Evolutionary conservation across 2,113 vertebrate species (phyloP).

Genomic region (Gopherus evgoodei): DNA sequence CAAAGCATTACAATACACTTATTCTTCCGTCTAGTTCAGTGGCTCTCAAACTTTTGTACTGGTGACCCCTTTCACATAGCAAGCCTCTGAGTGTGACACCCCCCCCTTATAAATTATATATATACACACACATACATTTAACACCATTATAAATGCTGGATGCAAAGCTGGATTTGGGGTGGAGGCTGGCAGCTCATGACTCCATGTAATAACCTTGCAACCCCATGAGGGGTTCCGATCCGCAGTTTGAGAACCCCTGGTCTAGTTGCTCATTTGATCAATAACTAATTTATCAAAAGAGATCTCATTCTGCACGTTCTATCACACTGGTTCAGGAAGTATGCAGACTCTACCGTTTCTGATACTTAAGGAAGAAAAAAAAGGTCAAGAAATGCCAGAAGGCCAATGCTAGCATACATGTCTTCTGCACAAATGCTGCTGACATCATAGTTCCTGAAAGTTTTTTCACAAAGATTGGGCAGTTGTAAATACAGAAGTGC

Average conservation of each 20-base stretch:
- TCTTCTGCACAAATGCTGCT: neutral
- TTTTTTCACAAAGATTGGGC: neutral
- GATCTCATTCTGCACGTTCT: neutral
- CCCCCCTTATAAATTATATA: too few relatives aligned
- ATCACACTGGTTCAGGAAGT: neutral
- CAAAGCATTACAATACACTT: neutral
- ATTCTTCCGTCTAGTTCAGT: neutral
- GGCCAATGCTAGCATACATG: neutral
- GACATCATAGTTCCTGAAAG: neutral
- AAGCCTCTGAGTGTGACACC: too few relatives aligned
- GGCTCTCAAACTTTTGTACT: too few relatives aligned
- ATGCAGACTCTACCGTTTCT: neutral
- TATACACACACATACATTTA: too few relatives aligned
- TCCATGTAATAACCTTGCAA: too few relatives aligned
- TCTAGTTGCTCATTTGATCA: neutral
- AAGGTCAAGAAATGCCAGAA: neutral
- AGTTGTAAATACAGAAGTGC: neutral
- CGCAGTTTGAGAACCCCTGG: too few relatives aligned
- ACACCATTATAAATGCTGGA: too few relatives aligned
- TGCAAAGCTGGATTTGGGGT: too few relatives aligned
- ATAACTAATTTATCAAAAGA: neutral
- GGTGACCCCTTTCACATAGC: too few relatives aligned
- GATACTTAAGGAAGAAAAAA: neutral
- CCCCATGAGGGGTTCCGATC: too few relatives aligned
- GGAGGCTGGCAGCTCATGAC: too few relatives aligned